A percentile compares a stretch with the other conserved stretches of the same genome.
Evolutionary conservation across 1,140 invertebrate species (phyloP).

Genomic region (Aplysia californica): DNA sequence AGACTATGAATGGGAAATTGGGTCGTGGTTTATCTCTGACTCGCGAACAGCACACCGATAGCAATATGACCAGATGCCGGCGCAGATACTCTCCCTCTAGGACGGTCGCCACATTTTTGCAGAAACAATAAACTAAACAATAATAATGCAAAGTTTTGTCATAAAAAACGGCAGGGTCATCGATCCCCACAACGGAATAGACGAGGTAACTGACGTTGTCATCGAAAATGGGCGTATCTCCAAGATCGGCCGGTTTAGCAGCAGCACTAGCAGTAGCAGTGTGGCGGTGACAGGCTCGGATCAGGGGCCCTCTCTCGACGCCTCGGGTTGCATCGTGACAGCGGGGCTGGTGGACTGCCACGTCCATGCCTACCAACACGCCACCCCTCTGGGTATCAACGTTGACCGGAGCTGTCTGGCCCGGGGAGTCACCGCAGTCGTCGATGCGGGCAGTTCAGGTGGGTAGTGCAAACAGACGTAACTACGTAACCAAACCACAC

Average conservation of each 20-base stretch:
- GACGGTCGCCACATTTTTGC: no score
- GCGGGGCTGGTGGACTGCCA: conserved; percentile 62
- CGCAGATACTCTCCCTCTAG: no score
- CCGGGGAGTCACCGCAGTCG: conserved; percentile 58
- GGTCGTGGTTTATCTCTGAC: neutral
- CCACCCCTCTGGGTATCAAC: conserved; percentile 60
- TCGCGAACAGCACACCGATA: no score
- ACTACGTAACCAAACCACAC: no score
- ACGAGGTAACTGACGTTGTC: conserved; percentile 42
- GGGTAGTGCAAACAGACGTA: conserved; percentile 12
- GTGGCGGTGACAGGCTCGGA: no score
- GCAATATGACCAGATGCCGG: no score
- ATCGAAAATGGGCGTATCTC: conserved; percentile 31
- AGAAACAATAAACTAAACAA: no score
- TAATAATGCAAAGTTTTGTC: conserved; percentile 41
- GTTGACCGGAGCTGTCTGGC: conserved; percentile 51
- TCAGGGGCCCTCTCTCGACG: no score
- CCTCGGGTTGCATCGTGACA: conserved; percentile 51
- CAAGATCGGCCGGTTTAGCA: conserved; percentile 18
- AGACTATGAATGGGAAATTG: neutral
- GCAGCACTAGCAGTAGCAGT: no score
- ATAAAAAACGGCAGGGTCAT: conserved; percentile 55
- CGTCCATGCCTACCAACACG: conserved; percentile 61
- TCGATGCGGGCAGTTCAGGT: conserved; percentile 63
- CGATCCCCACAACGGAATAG: conserved; percentile 48